Evolutionary conservation across 1,140 invertebrate species (phyloP), one percentile per base, ranked within the genome.

Genomic region (Trachelipus rathkii): DNA sequence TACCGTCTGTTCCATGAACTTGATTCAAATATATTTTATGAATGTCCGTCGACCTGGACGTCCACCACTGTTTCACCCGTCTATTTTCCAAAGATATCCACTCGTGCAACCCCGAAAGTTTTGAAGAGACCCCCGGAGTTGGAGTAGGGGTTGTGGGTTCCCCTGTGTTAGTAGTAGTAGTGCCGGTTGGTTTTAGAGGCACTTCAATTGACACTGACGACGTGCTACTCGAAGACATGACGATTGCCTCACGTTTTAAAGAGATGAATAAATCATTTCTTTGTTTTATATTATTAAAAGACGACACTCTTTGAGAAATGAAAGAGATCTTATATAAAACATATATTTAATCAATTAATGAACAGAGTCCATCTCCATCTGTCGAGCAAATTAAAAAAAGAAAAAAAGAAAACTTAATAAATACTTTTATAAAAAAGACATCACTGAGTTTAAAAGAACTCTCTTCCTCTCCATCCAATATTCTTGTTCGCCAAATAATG

Each of bases 1-100:
- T 60, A 60, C 50, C 50, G 50, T 60, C 50, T 19, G 50, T 60
- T 60, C 50, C 50, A 60, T 60, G 50, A 60, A 60, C 50, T 60
- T 60, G 50, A 60, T 60, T 60, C 50, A 60, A 60, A 60, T 60
- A 60, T 19, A 60, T 60, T 60, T 60, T 60, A 8, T 60, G 50
- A 19, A 60, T 60, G 50, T 60, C 50, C 1, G 50, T 60, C 50
- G 50, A 60, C 50, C 50, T 60, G 50, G 50, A 13, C 8, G 50
- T 60, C 50, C 50, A 60, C 50, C 50, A 60, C 11, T 60, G 11
- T 8, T 60, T 60, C 2, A 60, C 50, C 19, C 50, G 11, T 60
- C 50, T 13, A 19, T 60, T 60, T 19, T 60, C 50, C 19, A 60
- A 60, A 13, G 50, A 60, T 13, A 60, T 13, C 50, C 50, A 60